A percentile compares a stretch with the other conserved stretches of the same genome.
phyloP scores from a whole-genome alignment of 2,888 invertebrate species.

The Busseola fusca region DNA sequence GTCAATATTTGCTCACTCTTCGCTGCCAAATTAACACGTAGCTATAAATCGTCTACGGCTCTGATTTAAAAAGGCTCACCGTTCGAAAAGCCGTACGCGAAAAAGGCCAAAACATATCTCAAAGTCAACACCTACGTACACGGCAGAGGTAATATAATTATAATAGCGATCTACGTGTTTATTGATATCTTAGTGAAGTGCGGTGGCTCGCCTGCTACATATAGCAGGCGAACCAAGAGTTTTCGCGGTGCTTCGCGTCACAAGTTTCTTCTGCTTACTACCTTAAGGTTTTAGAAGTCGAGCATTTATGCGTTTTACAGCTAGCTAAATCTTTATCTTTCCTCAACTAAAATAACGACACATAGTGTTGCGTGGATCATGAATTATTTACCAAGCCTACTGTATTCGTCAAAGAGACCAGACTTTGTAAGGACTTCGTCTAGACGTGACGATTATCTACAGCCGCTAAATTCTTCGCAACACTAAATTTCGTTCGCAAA shows the following conservation, averaged over 20 bases:
- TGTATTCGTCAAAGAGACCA: slow-evolving; percentile 10
- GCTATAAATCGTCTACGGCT: slow-evolving; percentile 14
- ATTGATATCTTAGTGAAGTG: neutral
- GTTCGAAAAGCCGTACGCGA: slow-evolving; percentile 6
- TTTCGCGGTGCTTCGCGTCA: no score
- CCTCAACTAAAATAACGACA: neutral
- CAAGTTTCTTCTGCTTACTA: neutral
- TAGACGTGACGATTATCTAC: slow-evolving; percentile 51
- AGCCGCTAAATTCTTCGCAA: slow-evolving; percentile 23
- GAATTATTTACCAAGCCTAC: slow-evolving; percentile 3
- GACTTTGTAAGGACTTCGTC: slow-evolving; percentile 37
- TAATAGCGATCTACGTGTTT: neutral
- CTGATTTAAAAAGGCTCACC: slow-evolving; percentile 43
- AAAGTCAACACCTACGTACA: neutral
- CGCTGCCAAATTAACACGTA: slow-evolving; percentile 30
- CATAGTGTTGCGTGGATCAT: neutral
- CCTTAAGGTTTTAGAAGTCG: no score
- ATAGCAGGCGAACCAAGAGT: no score
- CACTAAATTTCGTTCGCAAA: slow-evolving; percentile 18
- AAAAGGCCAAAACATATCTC: slow-evolving; percentile 20
- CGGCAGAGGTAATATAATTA: neutral
- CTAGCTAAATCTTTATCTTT: neutral
- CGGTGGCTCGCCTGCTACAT: neutral
- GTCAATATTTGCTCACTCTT: slow-evolving; percentile 25
- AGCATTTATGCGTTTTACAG: neutral